phyloP scores from a whole-genome alignment of 2,113 vertebrate genomes.

The Dicaeum eximium region DNA sequence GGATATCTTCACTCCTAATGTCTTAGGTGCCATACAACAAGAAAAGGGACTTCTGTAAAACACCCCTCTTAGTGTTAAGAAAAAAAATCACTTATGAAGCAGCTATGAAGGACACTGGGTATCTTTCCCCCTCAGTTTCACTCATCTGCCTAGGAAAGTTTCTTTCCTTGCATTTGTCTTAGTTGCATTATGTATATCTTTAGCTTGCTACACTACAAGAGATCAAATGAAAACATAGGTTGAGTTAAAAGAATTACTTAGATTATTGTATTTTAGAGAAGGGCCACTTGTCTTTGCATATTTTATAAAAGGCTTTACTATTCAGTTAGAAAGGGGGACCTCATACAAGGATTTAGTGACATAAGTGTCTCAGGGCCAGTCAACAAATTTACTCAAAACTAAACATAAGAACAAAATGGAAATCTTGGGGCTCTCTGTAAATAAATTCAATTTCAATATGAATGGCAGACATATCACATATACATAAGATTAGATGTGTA shows the following conservation, averaged over 20 bases:
- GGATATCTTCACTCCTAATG: not conserved
- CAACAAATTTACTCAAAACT: not conserved
- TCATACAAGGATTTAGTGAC: not conserved
- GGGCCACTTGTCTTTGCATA: not conserved
- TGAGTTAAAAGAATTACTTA: not conserved
- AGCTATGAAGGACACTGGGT: not conserved
- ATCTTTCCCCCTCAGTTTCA: not conserved
- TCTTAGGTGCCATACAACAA: not conserved
- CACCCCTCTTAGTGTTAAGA: not conserved
- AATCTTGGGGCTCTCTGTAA: not conserved
- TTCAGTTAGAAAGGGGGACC: not conserved
- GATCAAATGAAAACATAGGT: not conserved
- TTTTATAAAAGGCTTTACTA: not conserved
- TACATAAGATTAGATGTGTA: not conserved
- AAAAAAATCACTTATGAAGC: not conserved
- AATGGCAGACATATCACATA: not conserved
- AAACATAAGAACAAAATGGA: not conserved
- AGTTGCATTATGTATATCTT: not conserved
- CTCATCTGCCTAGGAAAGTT: not conserved
- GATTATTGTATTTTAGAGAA: not conserved
- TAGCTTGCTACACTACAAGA: not conserved
- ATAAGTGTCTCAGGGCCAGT: not conserved
- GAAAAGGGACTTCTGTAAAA: not conserved
- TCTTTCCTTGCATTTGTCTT: not conserved
- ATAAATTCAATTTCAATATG: not conserved